phyloP scores from a whole-genome alignment of 2,888 invertebrate genomes.

The Drosophila mulleri region DNA sequence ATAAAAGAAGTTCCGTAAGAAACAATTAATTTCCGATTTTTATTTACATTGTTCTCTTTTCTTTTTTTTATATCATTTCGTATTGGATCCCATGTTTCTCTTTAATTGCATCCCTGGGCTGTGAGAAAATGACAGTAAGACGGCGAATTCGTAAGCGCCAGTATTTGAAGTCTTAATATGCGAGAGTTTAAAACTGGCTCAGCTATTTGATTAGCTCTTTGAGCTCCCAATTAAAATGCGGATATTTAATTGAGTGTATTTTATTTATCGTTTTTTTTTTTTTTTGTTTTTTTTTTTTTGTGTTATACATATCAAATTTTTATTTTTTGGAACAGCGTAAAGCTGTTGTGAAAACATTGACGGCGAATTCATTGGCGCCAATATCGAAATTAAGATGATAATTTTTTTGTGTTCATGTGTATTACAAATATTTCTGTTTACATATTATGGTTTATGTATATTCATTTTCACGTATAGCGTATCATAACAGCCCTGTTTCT shows the following conservation, averaged over 20 bases:
- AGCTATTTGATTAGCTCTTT: background rate
- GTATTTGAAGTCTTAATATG: background rate
- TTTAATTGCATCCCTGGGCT: constrained; percentile 12
- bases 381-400: background rate
- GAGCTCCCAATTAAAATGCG: background rate
- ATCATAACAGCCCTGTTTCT: background rate
- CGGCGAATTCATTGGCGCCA: background rate
- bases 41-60: too few species aligned
- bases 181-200: background rate
- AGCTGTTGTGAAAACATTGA: background rate
- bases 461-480: background rate
- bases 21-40: too few species aligned
- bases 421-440: background rate
- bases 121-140: background rate
- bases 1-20: too few species aligned
- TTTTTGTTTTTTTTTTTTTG: background rate
- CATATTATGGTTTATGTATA: background rate
- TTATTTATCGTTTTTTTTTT: background rate
- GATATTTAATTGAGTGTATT: background rate
- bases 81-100: background rate
- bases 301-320: too few species aligned
- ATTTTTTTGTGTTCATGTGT: too few species aligned
- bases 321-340: background rate
- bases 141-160: constrained; percentile 7
- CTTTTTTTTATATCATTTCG: background rate